phyloP scores from a whole-genome alignment of 1,140 invertebrate genomes.

The Macrotrachela quadricornifera region DNA sequence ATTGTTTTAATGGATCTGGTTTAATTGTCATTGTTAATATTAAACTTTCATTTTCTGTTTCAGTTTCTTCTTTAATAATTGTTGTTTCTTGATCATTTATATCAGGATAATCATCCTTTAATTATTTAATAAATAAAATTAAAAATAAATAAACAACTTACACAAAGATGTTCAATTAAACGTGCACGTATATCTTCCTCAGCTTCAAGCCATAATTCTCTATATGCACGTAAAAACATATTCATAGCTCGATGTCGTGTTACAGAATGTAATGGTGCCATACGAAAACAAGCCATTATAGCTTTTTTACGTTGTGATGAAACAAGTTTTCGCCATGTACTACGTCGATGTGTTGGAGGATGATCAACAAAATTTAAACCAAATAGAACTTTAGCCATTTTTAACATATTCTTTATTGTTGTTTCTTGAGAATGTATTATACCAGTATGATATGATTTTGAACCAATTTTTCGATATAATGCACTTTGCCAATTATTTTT shows the following conservation, averaged over 20 bases:
- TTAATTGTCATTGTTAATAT: conserved; percentile 27
- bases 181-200: conserved; percentile 43
- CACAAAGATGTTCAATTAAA: too few species aligned
- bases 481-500: conserved; percentile 70
- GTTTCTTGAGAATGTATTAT: conserved; percentile 35
- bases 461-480: conserved; percentile 81
- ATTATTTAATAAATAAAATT: too few species aligned
- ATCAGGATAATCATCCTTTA: too few species aligned
- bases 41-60: conserved; percentile 55
- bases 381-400: conserved; percentile 95
- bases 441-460: conserved; percentile 33
- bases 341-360: conserved; percentile 78
- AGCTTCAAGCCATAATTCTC: conserved; percentile 76
- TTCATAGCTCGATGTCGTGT: conserved; percentile 95
- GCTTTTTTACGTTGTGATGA: conserved; percentile 93
- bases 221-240: conserved; percentile 78
- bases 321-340: conserved; percentile 81
- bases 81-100: background rate
- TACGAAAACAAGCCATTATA: conserved; percentile 96
- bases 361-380: conserved; percentile 98
- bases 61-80: conserved; percentile 60
- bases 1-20: conserved; percentile 78
- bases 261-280: conserved; percentile 82
- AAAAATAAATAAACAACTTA: too few species aligned
- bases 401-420: conserved; percentile 79